phyloP scores from a whole-genome alignment of 2,797 vertebrate species.

The Esox lucius region DNA sequence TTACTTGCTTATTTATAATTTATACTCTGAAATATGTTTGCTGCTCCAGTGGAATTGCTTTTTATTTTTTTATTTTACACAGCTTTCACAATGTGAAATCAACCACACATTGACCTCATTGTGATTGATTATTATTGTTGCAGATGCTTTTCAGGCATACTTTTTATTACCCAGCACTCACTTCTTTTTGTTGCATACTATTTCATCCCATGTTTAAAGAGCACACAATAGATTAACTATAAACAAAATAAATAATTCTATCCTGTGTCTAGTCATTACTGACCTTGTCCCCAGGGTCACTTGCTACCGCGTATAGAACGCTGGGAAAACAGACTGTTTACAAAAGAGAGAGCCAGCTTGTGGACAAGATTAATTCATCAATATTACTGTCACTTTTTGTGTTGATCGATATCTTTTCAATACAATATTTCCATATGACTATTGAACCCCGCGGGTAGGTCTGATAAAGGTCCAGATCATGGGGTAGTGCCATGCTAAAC shows the following conservation, averaged over 20 bases:
- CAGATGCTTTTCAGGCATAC: too few relatives aligned
- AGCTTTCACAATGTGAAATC: not conserved
- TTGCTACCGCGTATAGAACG: too few relatives aligned
- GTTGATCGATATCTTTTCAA: not conserved
- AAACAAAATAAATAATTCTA: too few relatives aligned
- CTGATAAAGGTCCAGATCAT: not conserved
- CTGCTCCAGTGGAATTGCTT: not conserved
- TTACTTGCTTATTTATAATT: constrained; percentile 53
- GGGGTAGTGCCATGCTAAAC: not conserved
- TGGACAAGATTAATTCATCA: too few relatives aligned
- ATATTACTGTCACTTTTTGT: not conserved
- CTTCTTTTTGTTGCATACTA: too few relatives aligned
- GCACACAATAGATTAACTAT: too few relatives aligned
- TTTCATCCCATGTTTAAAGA: too few relatives aligned
- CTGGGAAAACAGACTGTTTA: too few relatives aligned
- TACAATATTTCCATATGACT: constrained; percentile 4
- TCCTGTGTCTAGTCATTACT: too few relatives aligned
- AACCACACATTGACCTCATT: constrained; percentile 4
- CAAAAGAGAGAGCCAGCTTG: too few relatives aligned
- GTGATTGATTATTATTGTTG: not conserved
- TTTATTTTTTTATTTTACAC: not conserved
- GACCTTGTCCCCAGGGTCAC: too few relatives aligned
- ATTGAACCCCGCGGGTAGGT: not conserved
- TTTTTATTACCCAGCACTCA: too few relatives aligned
- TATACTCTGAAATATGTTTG: constrained; percentile 55